These are phyloP conservation scores for Hipparchia sbordonii DNA, from an alignment of 2,888 invertebrate genomes.

Conservation along the genomic window DNA sequence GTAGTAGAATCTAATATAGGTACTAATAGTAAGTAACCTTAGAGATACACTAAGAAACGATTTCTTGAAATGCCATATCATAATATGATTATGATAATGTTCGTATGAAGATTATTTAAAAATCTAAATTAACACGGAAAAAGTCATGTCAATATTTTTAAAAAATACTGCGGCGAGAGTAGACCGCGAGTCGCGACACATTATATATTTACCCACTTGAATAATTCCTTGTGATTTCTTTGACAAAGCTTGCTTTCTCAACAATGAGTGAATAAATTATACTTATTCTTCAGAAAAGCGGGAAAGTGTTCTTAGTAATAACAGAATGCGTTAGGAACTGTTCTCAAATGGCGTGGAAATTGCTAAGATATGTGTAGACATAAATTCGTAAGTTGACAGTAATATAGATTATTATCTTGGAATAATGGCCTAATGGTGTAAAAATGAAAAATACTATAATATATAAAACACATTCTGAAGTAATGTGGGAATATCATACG, in stretches of 20 bases:
- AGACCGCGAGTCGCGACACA: no score
- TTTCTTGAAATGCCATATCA: no score
- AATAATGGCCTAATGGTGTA: not conserved
- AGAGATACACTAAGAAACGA: no score
- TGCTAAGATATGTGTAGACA: slow-evolving; percentile 60
- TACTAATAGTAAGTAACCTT: no score
- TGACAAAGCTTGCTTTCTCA: slow-evolving; percentile 14
- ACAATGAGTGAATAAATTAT: slow-evolving; percentile 19
- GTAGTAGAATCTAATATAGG: no score
- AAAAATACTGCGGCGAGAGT: no score
- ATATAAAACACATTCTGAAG: not conserved
- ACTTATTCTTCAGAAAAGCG: slow-evolving; percentile 29
- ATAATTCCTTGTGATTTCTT: not conserved
- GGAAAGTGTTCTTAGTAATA: slow-evolving; percentile 50
- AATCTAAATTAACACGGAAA: no score
- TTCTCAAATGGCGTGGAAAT: slow-evolving; percentile 71
- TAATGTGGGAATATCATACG: not conserved
- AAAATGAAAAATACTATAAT: not conserved
- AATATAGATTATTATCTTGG: slow-evolving; percentile 22
- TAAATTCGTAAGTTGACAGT: slow-evolving; percentile 38
- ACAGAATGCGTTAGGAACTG: slow-evolving; percentile 58
- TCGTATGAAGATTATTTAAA: no score
- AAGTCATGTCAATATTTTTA: no score
- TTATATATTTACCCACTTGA: not conserved
- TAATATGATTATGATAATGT: no score